Base-by-base conservation (phyloP, 2,888 invertebrate species). In the Brassicogethes aeneus region DNA sequence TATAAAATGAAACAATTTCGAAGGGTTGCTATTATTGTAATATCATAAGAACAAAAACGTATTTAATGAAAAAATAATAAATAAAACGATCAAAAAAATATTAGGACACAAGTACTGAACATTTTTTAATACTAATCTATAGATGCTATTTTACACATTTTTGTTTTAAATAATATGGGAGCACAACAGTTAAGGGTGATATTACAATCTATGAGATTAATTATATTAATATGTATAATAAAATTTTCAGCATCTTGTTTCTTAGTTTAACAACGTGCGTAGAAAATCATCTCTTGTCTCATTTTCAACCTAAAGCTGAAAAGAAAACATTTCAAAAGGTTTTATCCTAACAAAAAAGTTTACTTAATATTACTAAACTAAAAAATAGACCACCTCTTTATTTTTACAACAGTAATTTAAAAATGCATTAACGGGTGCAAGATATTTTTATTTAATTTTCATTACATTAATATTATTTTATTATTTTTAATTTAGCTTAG, bases 301-400 rank as follows among this genome's bases (percentile, higher is more conserved):
- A 39, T 52, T 48, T 48, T 66, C 64, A 68, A 64, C 67, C 67
- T 61, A 68, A 59, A 52, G 66, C 67, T 68, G 62, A 65, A 65
- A 53, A 57, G 56, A 51, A 56, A 48, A 39, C 48, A 39, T 44
- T 50, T 56, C 53, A 56, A 56, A 57, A 56, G 55, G 56, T 57
- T 53, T 51, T 51, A 55, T 53, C 48, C 55, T 52, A 50, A 49
- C 33, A 36, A 13, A 29, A 30, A 30, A 42, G 32, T 32, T 23
- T 5, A 7, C 23, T 7, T n/a, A n/a, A n/a, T n/a, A n/a, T n/a
- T n/a, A n/a, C n/a, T n/a, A n/a, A n/a, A n/a, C n/a, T n/a, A n/a
- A n/a, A n/a, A n/a, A n/a, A n/a, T n/a, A n/a, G n/a, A n/a, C n/a
- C n/a, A n/a, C n/a, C n/a, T n/a, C n/a, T n/a, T n/a, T n/a, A n/a